These are phyloP conservation scores for Cecidostiba fungosa DNA, from an alignment of 2,888 invertebrate genomes.

Conservation along the genomic window DNA sequence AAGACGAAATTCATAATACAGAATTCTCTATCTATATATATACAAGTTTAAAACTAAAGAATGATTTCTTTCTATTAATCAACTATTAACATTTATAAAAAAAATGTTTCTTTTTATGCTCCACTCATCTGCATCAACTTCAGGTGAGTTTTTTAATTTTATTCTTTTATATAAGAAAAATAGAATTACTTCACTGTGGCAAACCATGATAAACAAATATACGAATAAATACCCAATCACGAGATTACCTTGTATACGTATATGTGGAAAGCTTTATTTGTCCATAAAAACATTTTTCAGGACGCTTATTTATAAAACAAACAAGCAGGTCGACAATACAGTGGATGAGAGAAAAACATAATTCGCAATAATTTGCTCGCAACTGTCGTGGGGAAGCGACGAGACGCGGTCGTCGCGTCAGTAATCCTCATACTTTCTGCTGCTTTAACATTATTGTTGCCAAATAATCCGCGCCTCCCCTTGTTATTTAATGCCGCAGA, in stretches of 20 bases:
- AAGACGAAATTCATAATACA: no score
- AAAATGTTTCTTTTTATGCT: no score
- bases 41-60: no score
- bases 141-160: no score
- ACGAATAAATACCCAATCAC: neutral
- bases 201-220: no score
- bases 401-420: neutral
- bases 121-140: no score
- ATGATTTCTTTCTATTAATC: no score
- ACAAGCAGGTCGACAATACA: neutral
- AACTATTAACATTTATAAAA: no score
- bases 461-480: slow-evolving; percentile 68
- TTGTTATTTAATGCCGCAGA: slow-evolving; percentile 54
- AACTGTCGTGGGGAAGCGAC: neutral
- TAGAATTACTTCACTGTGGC: no score
- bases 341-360: neutral
- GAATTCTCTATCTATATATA: no score
- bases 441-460: slow-evolving; percentile 66
- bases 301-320: neutral
- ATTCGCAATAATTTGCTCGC: slow-evolving; percentile 45
- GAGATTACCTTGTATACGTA: neutral
- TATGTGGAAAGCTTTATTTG: neutral
- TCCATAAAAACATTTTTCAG: neutral
- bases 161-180: no score
- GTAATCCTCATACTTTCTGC: neutral